Conservation (phyloP, 2,113 vertebrate genomes). For the Oryzias celebensis region DNA sequence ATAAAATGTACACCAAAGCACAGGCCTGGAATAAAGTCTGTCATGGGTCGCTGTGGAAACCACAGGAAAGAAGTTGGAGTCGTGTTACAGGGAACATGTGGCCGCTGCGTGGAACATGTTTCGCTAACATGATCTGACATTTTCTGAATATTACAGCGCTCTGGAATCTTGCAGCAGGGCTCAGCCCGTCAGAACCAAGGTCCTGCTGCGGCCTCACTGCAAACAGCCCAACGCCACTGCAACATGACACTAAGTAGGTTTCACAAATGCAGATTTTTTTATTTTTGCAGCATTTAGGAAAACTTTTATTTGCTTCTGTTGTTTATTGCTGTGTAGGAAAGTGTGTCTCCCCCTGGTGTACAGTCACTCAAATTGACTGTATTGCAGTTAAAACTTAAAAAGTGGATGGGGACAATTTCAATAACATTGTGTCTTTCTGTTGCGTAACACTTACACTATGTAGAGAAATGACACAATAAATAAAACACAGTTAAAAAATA, state of each 20-base stretch:
- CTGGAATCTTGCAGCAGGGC: constrained; percentile 3
- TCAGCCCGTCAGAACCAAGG: background rate
- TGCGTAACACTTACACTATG: too few species aligned
- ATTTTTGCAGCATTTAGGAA: background rate
- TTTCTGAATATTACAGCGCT: constrained; percentile 26
- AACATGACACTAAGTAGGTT: background rate
- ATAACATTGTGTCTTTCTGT: too few species aligned
- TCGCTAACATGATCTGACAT: constrained; percentile 15
- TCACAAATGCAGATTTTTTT: background rate
- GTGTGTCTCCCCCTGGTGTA: background rate
- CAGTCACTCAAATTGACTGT: background rate
- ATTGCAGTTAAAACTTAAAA: too few species aligned
- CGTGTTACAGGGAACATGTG: constrained; percentile 48
- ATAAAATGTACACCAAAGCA: background rate
- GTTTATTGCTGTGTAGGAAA: background rate
- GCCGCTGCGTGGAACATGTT: constrained; percentile 14
- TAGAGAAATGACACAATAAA: too few species aligned
- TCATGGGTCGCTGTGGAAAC: constrained; percentile 26
- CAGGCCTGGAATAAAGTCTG: constrained; percentile 4
- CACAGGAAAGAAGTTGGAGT: constrained; percentile 15
- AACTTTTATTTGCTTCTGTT: background rate
- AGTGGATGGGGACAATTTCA: too few species aligned
- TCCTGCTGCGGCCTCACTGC: background rate
- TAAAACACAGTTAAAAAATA: too few species aligned
- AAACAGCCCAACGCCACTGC: background rate